Evolutionary conservation across 2,113 vertebrate genomes (phyloP), one percentile per base, ranked within the genome.

Genomic region (Opisthocomus hoazin): DNA sequence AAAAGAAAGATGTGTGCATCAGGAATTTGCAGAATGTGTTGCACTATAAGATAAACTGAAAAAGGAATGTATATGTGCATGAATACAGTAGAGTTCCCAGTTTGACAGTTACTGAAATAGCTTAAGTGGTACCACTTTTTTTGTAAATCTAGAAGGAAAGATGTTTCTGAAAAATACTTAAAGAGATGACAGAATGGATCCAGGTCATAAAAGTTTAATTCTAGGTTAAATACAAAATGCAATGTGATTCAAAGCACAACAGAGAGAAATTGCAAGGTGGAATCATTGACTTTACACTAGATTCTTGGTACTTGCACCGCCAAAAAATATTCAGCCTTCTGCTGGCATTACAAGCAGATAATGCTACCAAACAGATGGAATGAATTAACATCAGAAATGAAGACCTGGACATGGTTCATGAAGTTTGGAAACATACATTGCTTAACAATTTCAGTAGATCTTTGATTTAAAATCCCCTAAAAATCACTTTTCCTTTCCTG

Each of bases 11-110:
- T 90, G 89, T 63, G 45, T 68, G 8, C 56, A 93, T 82, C 30
- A 90, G 82, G 96, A 97, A 97, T 96, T 39, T 89, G 57, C 51
- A 97, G 96, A 96, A 97, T 90, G 90, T 56, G 5, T 91, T 92
- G 63, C 60, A 39, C 46, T 94, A 24, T 27, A 84, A 96, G 96
- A 97, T 96, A 97, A 96, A 96, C 89, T 94, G 81, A 84, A 95
- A 93, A 96, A 94, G 93, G 94, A 97, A 97, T 89, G 87, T 27
- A 34, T 53, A 68, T 93, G 61, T 60, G 18, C 54, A 91, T 66
- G 61, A 89, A 94, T 53, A 84, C 68, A 87, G 78, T 80, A 57
- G 89, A 89, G 66, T 73, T 88, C 27, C 41, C 92, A 81, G 82
- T 95, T 69, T 86, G 73, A 95, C 36, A 87, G 76, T 77, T 69